These are phyloP conservation scores for Leucopsar rothschildi DNA, from an alignment of 2,113 vertebrate species.

Conservation along the genomic window DNA sequence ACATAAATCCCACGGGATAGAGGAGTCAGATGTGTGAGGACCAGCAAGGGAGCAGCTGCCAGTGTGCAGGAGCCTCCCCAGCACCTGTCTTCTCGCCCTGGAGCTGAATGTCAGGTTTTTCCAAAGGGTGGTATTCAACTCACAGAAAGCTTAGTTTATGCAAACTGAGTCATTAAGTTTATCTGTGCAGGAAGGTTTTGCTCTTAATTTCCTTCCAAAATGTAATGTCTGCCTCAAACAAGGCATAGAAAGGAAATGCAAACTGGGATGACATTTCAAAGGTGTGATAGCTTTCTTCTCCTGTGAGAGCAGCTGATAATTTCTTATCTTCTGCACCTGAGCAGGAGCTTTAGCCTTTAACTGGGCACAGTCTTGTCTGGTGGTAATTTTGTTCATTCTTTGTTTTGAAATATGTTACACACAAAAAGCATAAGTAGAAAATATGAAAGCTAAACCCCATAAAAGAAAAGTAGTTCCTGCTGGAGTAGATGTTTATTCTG, in stretches of 20 bases:
- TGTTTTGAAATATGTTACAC: background rate
- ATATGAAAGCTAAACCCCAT: background rate
- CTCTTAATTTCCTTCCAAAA: conserved; percentile 8
- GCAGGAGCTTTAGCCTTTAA: background rate
- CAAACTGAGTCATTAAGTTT: background rate
- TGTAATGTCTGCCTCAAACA: background rate
- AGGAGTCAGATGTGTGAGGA: background rate
- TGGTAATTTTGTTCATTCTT: background rate
- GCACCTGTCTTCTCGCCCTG: background rate
- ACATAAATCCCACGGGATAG: background rate
- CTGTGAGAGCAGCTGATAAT: background rate
- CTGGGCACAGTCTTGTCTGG: background rate
- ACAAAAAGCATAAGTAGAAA: background rate
- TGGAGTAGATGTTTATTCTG: background rate
- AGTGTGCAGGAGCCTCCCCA: background rate
- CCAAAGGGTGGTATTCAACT: background rate
- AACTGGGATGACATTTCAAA: background rate
- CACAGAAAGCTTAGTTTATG: background rate
- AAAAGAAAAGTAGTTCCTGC: background rate
- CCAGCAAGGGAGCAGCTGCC: rapidly evolving
- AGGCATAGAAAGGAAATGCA: background rate
- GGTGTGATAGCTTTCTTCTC: background rate
- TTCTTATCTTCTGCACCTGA: background rate
- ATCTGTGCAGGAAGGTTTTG: background rate
- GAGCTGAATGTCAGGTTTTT: background rate